Evolutionary conservation across 2,797 vertebrate species (phyloP).

Genomic region (Pantherophis alleghaniensis): DNA sequence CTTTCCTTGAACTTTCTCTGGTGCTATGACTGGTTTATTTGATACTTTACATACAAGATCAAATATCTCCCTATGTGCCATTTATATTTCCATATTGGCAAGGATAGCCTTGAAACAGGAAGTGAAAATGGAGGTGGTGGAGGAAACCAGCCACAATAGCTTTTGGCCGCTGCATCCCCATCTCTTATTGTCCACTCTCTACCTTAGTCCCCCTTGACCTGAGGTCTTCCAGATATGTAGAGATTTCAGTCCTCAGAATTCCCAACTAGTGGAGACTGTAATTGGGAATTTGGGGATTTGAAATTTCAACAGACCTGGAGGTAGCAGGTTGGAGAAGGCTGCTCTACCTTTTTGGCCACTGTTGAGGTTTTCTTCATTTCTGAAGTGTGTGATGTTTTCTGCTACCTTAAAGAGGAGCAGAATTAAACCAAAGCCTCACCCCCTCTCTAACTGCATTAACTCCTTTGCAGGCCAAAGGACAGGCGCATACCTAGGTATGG

Average conservation of each 20-base stretch:
- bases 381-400: conserved; percentile 46
- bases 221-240: conserved; percentile 6
- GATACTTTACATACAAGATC: neutral
- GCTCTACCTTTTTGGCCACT: neutral
- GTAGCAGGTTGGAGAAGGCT: conserved; percentile 8
- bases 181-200: conserved; percentile 63
- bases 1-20: conserved; percentile 16
- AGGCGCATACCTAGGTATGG: conserved; percentile 85
- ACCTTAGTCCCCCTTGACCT: conserved; percentile 19
- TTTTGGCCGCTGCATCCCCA: neutral
- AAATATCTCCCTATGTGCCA: neutral
- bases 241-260: neutral
- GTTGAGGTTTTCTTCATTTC: conserved; percentile 13
- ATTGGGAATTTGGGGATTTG: neutral
- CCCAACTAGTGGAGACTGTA: neutral
- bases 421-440: conserved; percentile 37
- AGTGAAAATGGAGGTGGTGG: conserved; percentile 19
- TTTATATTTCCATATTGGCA: neutral
- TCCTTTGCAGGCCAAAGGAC: conserved; percentile 98
- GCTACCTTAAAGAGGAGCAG: conserved; percentile 29
- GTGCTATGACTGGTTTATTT: neutral
- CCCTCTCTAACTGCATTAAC: conserved; percentile 88
- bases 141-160: conserved; percentile 16
- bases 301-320: neutral
- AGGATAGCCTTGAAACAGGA: neutral